Evolutionary conservation across 37 sponge, comb jelly and placozoan genomes (phyloP).

Genomic region (Chondrilla cf. caribensis): DNA sequence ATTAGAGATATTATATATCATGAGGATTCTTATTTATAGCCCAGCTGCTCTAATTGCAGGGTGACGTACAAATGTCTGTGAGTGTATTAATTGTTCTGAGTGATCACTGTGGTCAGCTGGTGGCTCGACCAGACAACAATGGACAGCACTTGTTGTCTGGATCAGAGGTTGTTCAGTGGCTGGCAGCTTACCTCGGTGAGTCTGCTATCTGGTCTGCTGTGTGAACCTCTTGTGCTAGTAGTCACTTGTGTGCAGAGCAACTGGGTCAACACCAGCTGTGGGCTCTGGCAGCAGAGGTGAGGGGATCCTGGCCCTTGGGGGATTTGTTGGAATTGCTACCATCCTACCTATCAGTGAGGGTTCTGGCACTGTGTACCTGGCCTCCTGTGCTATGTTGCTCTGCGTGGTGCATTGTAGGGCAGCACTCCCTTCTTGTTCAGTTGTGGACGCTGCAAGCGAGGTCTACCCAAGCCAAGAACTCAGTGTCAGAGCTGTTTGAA

Average conservation of each 20-base stretch:
- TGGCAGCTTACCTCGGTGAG: too few relatives aligned
- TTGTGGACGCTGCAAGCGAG: conserved; percentile 5
- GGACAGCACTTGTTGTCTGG: not conserved
- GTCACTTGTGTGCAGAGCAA: conserved; percentile 42
- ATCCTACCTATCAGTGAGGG: too few relatives aligned
- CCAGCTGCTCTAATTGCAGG: conserved; percentile 40
- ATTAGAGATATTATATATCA: too few relatives aligned
- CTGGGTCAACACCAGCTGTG: conserved; percentile 46
- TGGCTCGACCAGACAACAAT: conserved; percentile 18
- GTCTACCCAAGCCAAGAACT: conserved; percentile 37
- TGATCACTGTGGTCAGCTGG: conserved; percentile 25
- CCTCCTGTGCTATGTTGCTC: not conserved
- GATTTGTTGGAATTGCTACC: conserved; percentile 23
- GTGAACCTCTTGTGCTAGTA: too few relatives aligned
- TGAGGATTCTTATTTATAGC: too few relatives aligned
- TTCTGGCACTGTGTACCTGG: too few relatives aligned
- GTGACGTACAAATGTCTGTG: conserved; percentile 91
- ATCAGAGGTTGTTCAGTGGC: not conserved
- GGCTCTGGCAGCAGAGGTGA: conserved; percentile 56
- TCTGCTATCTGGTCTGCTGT: too few relatives aligned
- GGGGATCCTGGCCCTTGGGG: conserved; percentile 51
- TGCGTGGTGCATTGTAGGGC: too few relatives aligned
- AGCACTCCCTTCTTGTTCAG: not conserved
- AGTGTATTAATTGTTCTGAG: conserved; percentile 74
- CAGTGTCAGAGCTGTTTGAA: conserved; percentile 68